phyloP scores from a whole-genome alignment of 2,113 vertebrate genomes.

The Furnarius figulus region DNA sequence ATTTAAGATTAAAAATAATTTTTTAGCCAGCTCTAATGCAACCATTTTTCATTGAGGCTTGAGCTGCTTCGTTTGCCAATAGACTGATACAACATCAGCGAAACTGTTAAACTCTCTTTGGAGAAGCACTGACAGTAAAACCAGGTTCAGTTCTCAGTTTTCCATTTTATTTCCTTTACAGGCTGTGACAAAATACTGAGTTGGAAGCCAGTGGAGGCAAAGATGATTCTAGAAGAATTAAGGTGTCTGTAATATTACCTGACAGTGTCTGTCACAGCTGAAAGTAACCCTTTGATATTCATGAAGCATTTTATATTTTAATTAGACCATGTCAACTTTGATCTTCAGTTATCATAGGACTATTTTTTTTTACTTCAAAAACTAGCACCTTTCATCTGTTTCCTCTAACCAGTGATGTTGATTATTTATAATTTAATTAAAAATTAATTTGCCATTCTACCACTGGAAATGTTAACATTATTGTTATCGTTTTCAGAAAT shows the following conservation, averaged over 20 bases:
- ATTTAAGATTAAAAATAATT: background rate
- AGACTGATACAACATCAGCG: background rate
- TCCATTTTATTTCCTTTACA: background rate
- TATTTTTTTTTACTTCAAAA: background rate
- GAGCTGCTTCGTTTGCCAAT: background rate
- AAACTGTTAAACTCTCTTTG: background rate
- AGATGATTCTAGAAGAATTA: constrained; percentile 20
- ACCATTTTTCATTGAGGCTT: background rate
- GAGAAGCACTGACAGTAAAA: background rate
- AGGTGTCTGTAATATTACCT: background rate
- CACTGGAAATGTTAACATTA: background rate
- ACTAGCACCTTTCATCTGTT: background rate
- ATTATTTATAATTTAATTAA: constrained; percentile 20
- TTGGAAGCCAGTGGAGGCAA: background rate
- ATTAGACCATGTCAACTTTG: background rate
- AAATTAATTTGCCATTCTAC: constrained; percentile 13
- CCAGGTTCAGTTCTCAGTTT: background rate
- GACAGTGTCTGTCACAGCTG: background rate
- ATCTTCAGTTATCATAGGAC: background rate
- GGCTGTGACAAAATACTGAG: background rate
- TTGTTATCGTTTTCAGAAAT: background rate
- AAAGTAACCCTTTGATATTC: background rate
- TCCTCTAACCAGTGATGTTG: background rate
- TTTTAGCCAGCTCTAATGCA: background rate
- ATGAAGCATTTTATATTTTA: constrained; percentile 28